Percentiles rank a stretch among this genome's conserved stretches.
Evolutionary conservation across 2,797 vertebrate genomes (phyloP).

Genomic region (Manis crassicaudata): DNA sequence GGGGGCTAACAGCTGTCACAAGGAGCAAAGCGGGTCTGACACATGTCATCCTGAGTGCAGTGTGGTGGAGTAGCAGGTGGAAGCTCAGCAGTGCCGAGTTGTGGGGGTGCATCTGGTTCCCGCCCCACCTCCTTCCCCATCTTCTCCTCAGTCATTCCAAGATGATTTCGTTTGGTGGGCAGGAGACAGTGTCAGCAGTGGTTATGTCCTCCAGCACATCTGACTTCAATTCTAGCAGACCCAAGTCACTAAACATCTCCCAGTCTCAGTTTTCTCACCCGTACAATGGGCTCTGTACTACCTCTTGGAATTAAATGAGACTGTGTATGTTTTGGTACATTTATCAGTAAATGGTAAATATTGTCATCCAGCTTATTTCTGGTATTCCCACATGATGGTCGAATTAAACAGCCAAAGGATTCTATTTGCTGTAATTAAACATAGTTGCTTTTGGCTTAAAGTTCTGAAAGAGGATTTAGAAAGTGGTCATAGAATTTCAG

Average conservation of each 20-base stretch:
- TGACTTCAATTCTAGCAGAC: background rate
- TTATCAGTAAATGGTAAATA: background rate
- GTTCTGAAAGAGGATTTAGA: slow-evolving; percentile 11
- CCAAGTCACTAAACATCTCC: background rate
- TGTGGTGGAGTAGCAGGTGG: background rate
- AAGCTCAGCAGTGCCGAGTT: background rate
- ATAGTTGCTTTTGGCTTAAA: background rate
- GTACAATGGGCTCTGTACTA: background rate
- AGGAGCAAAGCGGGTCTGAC: background rate
- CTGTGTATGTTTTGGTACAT: background rate
- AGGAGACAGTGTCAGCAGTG: background rate
- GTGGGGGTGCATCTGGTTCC: background rate
- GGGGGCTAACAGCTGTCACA: background rate
- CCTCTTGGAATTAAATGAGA: background rate
- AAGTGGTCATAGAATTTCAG: background rate
- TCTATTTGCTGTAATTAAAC: background rate
- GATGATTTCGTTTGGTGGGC: background rate
- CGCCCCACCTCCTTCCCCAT: background rate
- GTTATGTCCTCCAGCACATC: background rate
- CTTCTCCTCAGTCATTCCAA: background rate
- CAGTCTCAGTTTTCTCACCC: background rate
- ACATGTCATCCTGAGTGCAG: accelerated
- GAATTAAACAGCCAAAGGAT: background rate
- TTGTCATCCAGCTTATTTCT: background rate
- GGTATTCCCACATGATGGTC: background rate